phyloP scores from a whole-genome alignment of 1,140 invertebrate genomes.

The Drosophila pallidifrons region DNA sequence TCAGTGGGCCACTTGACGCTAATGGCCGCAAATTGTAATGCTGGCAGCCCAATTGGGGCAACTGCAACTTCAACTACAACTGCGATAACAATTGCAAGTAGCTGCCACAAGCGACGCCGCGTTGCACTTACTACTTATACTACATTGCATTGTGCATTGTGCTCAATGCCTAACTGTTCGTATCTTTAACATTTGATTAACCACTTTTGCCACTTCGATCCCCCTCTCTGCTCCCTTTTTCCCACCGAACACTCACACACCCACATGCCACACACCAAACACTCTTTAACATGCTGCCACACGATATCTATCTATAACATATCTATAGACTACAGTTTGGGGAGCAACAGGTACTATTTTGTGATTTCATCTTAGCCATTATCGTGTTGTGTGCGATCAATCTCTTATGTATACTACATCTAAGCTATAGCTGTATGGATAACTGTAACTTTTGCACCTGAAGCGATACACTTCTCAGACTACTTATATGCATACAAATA shows the following conservation, averaged over 20 bases:
- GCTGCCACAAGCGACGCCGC: conserved; percentile 40
- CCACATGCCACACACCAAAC: conserved; percentile 1
- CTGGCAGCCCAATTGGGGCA: conserved; percentile 63
- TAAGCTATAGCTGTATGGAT: conserved; percentile 84
- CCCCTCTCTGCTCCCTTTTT: too few relatives aligned
- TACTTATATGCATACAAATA: conserved; percentile 1
- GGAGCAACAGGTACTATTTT: conserved; percentile 89
- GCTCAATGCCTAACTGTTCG: conserved; percentile 45
- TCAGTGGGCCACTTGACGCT: conserved; percentile 79
- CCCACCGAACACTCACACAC: conserved; percentile 20
- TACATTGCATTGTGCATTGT: conserved; percentile 24
- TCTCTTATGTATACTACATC: conserved; percentile 88
- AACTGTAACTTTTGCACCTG: conserved; percentile 72
- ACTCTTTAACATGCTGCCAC: conserved; percentile 36
- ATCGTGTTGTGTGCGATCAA: conserved; percentile 88
- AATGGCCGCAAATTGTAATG: conserved; percentile 78
- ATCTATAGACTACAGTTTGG: conserved; percentile 88
- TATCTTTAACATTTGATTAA: conserved; percentile 46
- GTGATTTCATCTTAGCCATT: conserved; percentile 89
- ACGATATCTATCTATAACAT: not conserved
- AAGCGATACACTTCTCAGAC: conserved; percentile 22
- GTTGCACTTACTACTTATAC: conserved; percentile 1
- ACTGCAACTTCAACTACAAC: conserved; percentile 17
- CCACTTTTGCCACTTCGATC: conserved; percentile 21
- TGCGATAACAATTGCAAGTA: conserved; percentile 52